Evolutionary conservation across 2,113 vertebrate genomes (phyloP).

Genomic region (Cricetomys ansorgei): DNA sequence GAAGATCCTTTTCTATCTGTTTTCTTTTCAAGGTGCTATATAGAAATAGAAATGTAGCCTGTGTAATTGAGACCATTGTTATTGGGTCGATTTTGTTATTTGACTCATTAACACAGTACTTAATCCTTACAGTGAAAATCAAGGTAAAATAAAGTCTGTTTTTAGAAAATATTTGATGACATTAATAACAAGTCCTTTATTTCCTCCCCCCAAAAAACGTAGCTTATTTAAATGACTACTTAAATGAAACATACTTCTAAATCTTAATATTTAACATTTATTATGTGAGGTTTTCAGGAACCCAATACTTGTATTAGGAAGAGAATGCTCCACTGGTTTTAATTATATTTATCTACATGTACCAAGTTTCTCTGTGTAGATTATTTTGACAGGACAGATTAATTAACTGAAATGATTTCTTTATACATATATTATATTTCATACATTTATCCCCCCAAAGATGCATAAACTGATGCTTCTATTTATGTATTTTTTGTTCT

Average conservation of each 20-base stretch:
- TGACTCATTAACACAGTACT: neutral
- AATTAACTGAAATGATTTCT: neutral
- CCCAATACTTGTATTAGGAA: too few relatives aligned
- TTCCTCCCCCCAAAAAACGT: neutral
- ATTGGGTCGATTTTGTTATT: neutral
- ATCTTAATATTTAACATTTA: neutral
- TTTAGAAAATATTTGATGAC: neutral
- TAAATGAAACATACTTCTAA: neutral
- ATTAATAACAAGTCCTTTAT: neutral
- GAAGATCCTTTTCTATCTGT: neutral
- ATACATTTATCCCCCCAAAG: neutral
- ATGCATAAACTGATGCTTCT: neutral
- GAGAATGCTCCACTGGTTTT: neutral
- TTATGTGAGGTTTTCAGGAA: neutral
- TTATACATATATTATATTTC: neutral
- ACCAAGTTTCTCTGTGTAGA: neutral
- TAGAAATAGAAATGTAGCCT: neutral
- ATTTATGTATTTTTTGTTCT: neutral
- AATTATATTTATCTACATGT: neutral
- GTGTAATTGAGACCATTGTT: neutral
- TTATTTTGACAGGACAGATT: neutral
- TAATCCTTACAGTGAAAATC: slow-evolving; percentile 4
- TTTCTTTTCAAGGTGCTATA: neutral
- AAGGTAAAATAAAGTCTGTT: neutral
- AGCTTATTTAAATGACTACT: neutral